These are phyloP conservation scores for Abramis brama DNA, from an alignment of 2,113 vertebrate genomes.

Conservation along the genomic window DNA sequence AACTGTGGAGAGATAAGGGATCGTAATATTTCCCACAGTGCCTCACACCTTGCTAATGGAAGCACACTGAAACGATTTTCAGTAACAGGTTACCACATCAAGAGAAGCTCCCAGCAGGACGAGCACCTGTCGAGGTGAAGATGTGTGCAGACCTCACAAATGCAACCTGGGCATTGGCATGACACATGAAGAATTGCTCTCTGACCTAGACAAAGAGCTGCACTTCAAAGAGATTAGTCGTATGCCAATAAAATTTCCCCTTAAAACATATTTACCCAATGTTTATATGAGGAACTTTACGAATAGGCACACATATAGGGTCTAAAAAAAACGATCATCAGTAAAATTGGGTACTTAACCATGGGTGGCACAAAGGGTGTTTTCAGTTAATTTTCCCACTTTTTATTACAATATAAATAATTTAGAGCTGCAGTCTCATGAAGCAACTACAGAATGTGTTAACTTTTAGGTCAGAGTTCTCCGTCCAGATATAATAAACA, in stretches of 20 bases:
- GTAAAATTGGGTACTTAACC: not conserved
- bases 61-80: slow-evolving; percentile 69
- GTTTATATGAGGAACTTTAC: too few species aligned
- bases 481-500: too few species aligned
- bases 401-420: not conserved
- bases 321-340: not conserved
- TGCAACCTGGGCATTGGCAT: slow-evolving; percentile 53
- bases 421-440: too few species aligned
- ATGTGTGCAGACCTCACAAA: slow-evolving; percentile 54
- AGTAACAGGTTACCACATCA: slow-evolving; percentile 64
- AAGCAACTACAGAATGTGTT: too few species aligned
- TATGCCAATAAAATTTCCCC: not conserved
- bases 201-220: slow-evolving; percentile 43
- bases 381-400: not conserved
- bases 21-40: slow-evolving; percentile 55
- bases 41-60: slow-evolving; percentile 70
- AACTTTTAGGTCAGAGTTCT: too few species aligned
- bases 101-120: slow-evolving; percentile 56
- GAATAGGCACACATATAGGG: too few species aligned
- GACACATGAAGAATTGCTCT: slow-evolving; percentile 55
- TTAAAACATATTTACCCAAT: not conserved
- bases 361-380: too few species aligned
- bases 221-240: slow-evolving; percentile 18
- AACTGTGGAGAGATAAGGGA: slow-evolving; percentile 60
- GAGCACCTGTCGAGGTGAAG: slow-evolving; percentile 41